A percentile compares a stretch with the other conserved stretches of the same genome.
Conservation (phyloP, 2,888 invertebrate species). For the Coelogynopora nodosa region DNA sequence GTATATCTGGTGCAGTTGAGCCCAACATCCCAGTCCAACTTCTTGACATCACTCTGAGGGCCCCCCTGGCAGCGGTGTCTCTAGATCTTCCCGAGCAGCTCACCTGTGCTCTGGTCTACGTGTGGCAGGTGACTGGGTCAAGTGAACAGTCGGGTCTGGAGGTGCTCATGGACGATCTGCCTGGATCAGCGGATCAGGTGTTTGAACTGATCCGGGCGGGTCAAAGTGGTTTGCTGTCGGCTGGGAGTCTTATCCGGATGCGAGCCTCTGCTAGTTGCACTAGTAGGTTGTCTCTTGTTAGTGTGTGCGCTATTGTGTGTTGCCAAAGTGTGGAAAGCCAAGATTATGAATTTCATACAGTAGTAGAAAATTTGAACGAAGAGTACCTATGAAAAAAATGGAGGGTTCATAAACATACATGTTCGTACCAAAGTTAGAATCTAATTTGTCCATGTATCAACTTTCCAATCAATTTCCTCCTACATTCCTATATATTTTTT, state of each 20-base stretch:
- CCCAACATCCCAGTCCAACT: conserved; percentile 51
- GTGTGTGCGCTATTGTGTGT: too few relatives aligned
- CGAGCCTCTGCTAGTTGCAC: neutral
- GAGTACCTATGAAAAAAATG: too few relatives aligned
- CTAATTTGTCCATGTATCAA: too few relatives aligned
- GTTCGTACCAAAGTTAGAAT: too few relatives aligned
- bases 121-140: conserved; percentile 52
- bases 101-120: conserved; percentile 50
- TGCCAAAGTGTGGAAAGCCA: too few relatives aligned
- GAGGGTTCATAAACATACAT: too few relatives aligned
- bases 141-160: neutral
- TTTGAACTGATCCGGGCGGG: neutral
- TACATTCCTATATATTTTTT: too few relatives aligned
- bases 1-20: conserved; percentile 50
- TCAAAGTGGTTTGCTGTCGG: neutral
- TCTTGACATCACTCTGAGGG: conserved; percentile 50
- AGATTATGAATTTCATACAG: too few relatives aligned
- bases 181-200: neutral
- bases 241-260: neutral
- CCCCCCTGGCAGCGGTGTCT: neutral
- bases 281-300: neutral
- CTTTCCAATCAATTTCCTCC: too few relatives aligned
- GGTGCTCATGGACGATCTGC: neutral
- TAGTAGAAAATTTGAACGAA: too few relatives aligned
- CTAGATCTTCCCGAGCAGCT: neutral